These are phyloP conservation scores for Pasiphila rectangulata DNA, from an alignment of 2,888 invertebrate species.

Conservation along the genomic window DNA sequence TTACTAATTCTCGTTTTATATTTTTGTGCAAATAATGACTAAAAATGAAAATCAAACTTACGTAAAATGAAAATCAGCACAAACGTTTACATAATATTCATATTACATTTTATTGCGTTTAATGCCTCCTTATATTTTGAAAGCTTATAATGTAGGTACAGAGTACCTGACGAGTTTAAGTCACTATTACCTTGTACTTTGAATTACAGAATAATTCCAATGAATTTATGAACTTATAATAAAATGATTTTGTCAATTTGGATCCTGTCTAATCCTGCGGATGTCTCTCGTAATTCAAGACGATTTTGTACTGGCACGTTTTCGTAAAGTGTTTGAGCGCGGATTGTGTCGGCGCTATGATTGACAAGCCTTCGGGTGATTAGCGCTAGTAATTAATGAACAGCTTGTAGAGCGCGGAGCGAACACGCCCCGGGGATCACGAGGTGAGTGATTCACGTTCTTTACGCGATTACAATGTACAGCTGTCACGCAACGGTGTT, in stretches of 20 bases:
- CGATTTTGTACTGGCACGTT: conserved; percentile 22
- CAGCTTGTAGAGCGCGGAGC: not conserved
- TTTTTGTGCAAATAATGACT: too few relatives aligned
- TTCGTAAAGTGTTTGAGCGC: conserved; percentile 12
- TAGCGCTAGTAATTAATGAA: conserved; percentile 1
- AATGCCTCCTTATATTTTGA: too few relatives aligned
- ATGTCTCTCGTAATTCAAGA: conserved; percentile 21
- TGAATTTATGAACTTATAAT: conserved; percentile 43
- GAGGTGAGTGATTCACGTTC: not conserved
- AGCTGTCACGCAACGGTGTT: not conserved
- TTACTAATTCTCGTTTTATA: too few relatives aligned
- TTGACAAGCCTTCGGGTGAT: not conserved
- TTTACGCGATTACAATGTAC: too few relatives aligned
- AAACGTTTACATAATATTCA: too few relatives aligned
- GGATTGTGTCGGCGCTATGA: conserved; percentile 1
- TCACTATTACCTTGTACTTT: not conserved
- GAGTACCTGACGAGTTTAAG: too few relatives aligned
- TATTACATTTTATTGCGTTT: too few relatives aligned
- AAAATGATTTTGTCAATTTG: conserved; percentile 26
- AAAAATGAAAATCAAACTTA: too few relatives aligned
- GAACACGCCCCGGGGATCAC: not conserved
- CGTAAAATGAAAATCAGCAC: too few relatives aligned
- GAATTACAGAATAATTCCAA: conserved; percentile 33
- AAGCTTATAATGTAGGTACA: too few relatives aligned
- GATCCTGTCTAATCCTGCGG: conserved; percentile 23